Evolutionary conservation across 2,888 invertebrate species (phyloP), one percentile per base, ranked within the genome.

Genomic region (Caradrina kadenii): DNA sequence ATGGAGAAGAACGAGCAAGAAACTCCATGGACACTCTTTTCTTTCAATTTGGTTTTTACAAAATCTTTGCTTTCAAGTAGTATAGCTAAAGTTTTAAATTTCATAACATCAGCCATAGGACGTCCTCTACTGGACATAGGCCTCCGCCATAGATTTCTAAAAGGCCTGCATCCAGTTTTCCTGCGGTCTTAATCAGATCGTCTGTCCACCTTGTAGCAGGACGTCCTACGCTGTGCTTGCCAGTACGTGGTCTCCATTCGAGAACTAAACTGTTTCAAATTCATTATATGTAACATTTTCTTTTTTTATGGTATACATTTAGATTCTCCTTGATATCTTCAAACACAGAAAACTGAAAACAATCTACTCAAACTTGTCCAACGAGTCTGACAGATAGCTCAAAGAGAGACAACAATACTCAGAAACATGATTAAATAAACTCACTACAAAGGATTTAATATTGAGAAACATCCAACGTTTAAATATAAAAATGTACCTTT

Each of bases 361-460:
- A 55, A 64, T 31, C 49, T 63, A 31, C 11, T 31, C 22, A 50
- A 22, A 56, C 35, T 35, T 39, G 39, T 35, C 35, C 13, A 39
- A 35, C 35, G 1, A 10, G 35, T 58, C 45, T n/a, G n/a, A 63
- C 58, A 76, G 21, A 55, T 54, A 54, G 3, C 62, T 35, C 63
- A 60, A 63, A 69, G 63, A 67, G 42, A 67, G 48, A 48, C 62
- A 65, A 63, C 50, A 62, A 64, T 54, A 76, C 63, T 65, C 52
- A 17, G 66, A 60, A 45, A 56, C 54, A 53, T 65, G 74, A 79
- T 80, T 73, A 74, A 79, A 81, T 74, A 80, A 71, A 72, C 35
- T 50, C 48, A 67, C 64, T 59, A 80, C 80, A 84, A 86, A 85
- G 83, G 80, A 69, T 82, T 88, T 88, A 83, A 87, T 86, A 87